These are phyloP conservation scores for Progne subis DNA, from an alignment of 2,113 vertebrate species.

Conservation along the genomic window DNA sequence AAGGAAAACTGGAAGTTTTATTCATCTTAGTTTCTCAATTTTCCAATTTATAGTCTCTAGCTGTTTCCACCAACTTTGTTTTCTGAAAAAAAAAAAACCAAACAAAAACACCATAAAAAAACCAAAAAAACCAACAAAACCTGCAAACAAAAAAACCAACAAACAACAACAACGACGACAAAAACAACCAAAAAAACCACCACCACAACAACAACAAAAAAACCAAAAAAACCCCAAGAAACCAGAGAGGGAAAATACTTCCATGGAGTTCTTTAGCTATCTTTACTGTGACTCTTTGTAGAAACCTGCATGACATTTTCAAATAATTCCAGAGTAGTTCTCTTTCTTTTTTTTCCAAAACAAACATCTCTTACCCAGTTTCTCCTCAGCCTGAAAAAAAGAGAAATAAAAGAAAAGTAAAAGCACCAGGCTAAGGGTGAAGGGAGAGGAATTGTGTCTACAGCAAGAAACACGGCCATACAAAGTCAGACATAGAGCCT, in stretches of 20 bases:
- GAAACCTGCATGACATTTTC: conserved; percentile 26
- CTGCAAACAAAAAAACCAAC: neutral
- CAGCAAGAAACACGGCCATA: neutral
- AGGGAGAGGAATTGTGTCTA: neutral
- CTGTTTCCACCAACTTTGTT: conserved; percentile 68
- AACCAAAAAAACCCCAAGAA: too few relatives aligned
- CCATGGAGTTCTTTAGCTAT: neutral
- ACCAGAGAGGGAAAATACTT: neutral
- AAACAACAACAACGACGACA: too few relatives aligned
- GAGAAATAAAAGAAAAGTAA: neutral
- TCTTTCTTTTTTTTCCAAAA: conserved; percentile 68
- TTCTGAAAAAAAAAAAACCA: neutral
- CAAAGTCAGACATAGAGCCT: neutral
- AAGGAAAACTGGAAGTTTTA: conserved; percentile 73
- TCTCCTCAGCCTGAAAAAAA: neutral
- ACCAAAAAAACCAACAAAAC: too few relatives aligned
- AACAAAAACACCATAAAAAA: too few relatives aligned
- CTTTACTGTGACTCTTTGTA: conserved; percentile 54
- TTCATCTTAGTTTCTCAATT: conserved; percentile 66
- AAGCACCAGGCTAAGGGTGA: neutral
- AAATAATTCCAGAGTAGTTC: neutral
- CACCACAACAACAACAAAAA: too few relatives aligned
- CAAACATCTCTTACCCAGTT: conserved; percentile 50
- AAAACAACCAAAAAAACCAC: too few relatives aligned
- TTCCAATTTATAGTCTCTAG: conserved; percentile 68